Conservation (phyloP, 2,888 invertebrate species). For the Apamea anceps region DNA sequence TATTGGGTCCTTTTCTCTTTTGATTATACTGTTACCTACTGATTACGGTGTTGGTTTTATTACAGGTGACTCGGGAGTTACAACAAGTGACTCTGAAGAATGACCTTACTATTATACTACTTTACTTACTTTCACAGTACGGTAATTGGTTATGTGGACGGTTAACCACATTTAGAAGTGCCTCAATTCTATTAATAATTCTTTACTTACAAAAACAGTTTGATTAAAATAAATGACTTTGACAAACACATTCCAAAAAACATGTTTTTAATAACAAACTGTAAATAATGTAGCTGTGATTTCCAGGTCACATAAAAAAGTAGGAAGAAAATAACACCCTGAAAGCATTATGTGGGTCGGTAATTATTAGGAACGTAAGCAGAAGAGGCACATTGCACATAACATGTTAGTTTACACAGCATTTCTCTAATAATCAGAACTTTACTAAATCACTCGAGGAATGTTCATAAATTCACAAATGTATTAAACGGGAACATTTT, state of each 20-base stretch:
- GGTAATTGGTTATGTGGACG: not conserved
- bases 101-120: not conserved
- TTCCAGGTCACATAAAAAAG: constrained; percentile 26
- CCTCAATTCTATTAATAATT: not conserved
- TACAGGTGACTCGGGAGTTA: not conserved
- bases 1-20: not conserved
- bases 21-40: not conserved
- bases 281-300: constrained; percentile 6
- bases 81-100: not conserved
- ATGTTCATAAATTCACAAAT: constrained; percentile 58
- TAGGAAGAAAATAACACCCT: constrained; percentile 55
- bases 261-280: constrained; percentile 29
- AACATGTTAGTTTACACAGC: constrained; percentile 33
- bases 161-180: not conserved
- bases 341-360: constrained; percentile 44
- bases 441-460: constrained; percentile 55
- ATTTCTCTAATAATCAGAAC: constrained; percentile 44
- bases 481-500: constrained; percentile 51
- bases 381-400: constrained; percentile 33
- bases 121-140: not conserved
- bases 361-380: constrained; percentile 54
- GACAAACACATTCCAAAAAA: constrained; percentile 26
- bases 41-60: no score
- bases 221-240: constrained; percentile 37
- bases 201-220: not conserved